Base-by-base conservation (phyloP, 2,888 invertebrate species). In the Chrysodeixis includens region DNA sequence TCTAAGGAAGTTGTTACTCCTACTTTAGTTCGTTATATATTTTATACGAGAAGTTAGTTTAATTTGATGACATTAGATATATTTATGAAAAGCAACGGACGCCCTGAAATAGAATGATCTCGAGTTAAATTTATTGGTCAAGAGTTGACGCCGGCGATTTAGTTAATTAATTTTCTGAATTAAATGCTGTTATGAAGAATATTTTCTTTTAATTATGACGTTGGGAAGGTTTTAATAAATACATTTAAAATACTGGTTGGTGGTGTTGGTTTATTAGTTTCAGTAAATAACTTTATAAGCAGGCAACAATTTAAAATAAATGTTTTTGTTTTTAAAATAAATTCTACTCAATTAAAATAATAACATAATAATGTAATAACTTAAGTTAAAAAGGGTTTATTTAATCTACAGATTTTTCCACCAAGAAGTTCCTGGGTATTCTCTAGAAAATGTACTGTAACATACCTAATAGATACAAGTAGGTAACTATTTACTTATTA, bases 11-110 rank as follows among this genome's bases (percentile, higher is more conserved):
- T 72, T 64, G 77, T 79, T 71, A 71, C 67, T 71, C 74, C 74
- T 68, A 78, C 70, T 69, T 70, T 71, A 74, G 72, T 80, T 78
- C 71, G 74, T 70, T 70, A 63, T 77, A 71, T 76, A 71, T 71
- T 74, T 77, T 77, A 77, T 74, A 69, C 52, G 66, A 56, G 56
- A 79, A 74, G 71, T 78, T 79, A 30, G 66, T 58, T 44, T 51
- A 69, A 63, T 64, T 54, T 58, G 59, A 56, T 68, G 56, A 69
- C 59, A 64, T 49, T 4, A 18, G 10, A 69, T 20, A 65, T 67
- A 35, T 64, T 64, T 46, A 58, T 53, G 40, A 26, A 65, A 58
- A 56, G 63, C 57, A 46, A 30, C 62, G 57, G 64, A 63, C 40
- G 20, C 8, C 53, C 58, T 20, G 44, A 62, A 66, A 62, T 66